Conservation (phyloP, 2,113 vertebrate genomes). For the Isichthys henryi region DNA sequence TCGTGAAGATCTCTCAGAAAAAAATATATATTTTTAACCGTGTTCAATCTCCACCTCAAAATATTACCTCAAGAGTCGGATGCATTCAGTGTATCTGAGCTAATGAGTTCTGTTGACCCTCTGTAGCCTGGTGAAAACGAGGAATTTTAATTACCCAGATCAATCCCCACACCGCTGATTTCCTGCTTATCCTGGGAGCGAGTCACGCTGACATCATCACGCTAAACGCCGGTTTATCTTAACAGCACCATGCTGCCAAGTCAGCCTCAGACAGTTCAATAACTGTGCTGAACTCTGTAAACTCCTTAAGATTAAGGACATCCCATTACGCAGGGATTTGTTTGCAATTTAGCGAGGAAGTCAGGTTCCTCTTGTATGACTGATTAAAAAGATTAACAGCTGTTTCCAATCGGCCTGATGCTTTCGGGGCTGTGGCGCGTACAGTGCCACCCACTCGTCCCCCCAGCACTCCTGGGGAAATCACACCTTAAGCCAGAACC, state of each 20-base stretch:
- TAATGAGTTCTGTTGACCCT: neutral
- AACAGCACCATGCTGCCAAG: constrained; percentile 14
- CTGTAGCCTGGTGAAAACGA: neutral
- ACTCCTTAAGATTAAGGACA: constrained; percentile 30
- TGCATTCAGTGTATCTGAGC: neutral
- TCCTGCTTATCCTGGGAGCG: neutral
- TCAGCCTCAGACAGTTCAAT: constrained; percentile 23
- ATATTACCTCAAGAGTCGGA: neutral
- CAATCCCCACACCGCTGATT: neutral
- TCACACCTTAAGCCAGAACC: neutral
- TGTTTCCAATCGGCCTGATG: neutral
- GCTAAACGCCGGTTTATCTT: constrained; percentile 7
- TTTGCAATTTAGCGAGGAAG: constrained; percentile 16
- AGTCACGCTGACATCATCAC: neutral
- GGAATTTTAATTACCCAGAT: neutral
- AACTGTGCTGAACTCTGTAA: constrained; percentile 25
- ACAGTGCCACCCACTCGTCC: neutral
- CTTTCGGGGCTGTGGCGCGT: neutral
- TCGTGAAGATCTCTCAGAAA: neutral
- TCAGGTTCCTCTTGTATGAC: constrained; percentile 13
- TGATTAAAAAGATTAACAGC: constrained; percentile 25
- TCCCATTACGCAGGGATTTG: constrained; percentile 36
- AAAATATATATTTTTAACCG: neutral
- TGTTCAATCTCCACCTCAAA: neutral
- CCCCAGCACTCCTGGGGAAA: neutral